These are phyloP conservation scores for Cylindroiulus punctatus DNA, from an alignment of 2,888 invertebrate genomes.

Conservation along the genomic window DNA sequence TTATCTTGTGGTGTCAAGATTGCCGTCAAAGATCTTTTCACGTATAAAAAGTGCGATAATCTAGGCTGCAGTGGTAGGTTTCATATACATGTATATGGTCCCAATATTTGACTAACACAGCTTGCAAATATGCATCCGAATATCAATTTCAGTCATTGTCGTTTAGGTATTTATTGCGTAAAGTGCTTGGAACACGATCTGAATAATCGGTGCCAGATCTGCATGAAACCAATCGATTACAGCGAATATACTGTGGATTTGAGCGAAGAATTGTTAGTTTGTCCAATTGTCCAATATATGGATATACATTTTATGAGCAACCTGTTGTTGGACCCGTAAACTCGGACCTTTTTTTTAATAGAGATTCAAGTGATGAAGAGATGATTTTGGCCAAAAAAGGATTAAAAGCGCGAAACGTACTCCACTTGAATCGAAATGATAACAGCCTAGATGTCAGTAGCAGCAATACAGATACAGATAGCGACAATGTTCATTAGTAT, in stretches of 20 bases:
- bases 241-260: conserved; percentile 15
- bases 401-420: background rate
- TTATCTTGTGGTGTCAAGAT: conserved; percentile 47
- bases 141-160: background rate
- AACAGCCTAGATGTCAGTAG: background rate
- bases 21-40: background rate
- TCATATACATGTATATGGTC: background rate
- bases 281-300: background rate
- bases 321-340: background rate
- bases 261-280: conserved; percentile 53
- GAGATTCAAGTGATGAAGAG: conserved; percentile 54
- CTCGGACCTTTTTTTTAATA: background rate
- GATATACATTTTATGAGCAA: background rate
- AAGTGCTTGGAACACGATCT: conserved; percentile 42
- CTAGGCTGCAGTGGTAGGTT: conserved; percentile 30
- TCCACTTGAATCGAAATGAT: background rate
- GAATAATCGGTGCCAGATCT: conserved; percentile 46
- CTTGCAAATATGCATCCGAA: background rate
- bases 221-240: conserved; percentile 52
- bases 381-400: conserved; percentile 16
- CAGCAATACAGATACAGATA: background rate
- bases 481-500: background rate
- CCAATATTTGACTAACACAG: background rate
- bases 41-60: conserved; percentile 51
- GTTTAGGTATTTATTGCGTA: conserved; percentile 47